phyloP scores from a whole-genome alignment of 2,888 invertebrate species.

The Pandemis cinnamomeana region DNA sequence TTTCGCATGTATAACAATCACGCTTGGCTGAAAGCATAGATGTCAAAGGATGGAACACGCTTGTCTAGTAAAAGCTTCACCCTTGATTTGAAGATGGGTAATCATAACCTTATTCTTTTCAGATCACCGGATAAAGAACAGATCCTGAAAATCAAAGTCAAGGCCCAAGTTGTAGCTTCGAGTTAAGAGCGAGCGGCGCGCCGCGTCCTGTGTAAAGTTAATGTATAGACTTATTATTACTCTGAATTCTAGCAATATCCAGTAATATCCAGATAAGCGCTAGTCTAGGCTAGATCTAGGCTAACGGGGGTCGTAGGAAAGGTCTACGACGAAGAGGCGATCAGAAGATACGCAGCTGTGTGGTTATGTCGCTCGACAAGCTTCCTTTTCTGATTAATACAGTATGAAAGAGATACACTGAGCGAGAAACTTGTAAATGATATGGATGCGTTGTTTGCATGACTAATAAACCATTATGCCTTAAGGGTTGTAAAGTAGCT shows the following conservation, averaged over 20 bases:
- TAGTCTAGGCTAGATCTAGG: background rate
- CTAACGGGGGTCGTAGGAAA: background rate
- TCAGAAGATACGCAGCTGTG: background rate
- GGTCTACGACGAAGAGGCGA: background rate
- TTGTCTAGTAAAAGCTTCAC: too few relatives aligned
- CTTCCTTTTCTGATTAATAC: background rate
- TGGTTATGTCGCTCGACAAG: background rate
- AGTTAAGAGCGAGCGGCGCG: conserved; percentile 5
- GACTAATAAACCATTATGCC: background rate
- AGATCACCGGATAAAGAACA: conserved; percentile 77
- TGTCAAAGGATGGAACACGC: too few relatives aligned
- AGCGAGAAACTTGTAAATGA: background rate
- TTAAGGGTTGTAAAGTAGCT: background rate
- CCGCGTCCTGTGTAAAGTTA: conserved; percentile 23
- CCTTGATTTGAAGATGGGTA: background rate
- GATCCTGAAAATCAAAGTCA: conserved; percentile 72
- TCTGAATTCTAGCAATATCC: conserved; percentile 43
- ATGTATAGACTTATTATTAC: conserved; percentile 32
- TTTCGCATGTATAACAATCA: too few relatives aligned
- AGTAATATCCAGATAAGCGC: conserved; percentile 35
- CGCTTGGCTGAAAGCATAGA: too few relatives aligned
- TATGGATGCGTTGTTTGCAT: background rate
- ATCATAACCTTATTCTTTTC: conserved; percentile 47
- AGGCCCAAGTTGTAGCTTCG: conserved; percentile 55
- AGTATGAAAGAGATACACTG: background rate